phyloP scores from a whole-genome alignment of 2,888 invertebrate species.

The Peribatodes rhomboidaria region DNA sequence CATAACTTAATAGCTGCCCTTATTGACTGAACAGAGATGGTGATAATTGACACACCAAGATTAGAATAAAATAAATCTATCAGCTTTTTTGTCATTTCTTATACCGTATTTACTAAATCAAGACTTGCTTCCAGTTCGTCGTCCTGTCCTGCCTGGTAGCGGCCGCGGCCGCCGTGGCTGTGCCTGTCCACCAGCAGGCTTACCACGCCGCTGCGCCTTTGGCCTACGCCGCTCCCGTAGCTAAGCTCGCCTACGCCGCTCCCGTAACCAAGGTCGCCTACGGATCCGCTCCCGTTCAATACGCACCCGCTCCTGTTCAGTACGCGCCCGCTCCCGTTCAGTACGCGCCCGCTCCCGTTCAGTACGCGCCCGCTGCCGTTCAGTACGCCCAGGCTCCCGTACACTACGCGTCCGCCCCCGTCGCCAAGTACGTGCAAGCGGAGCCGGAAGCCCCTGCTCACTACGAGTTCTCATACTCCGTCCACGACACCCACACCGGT shows the following conservation, averaged over 20 bases:
- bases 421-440: constrained; percentile 65
- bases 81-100: not conserved
- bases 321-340: constrained; percentile 57
- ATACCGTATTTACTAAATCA: not conserved
- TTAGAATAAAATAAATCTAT: not conserved
- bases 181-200: constrained; percentile 53
- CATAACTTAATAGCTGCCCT: too few relatives aligned
- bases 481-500: constrained; percentile 76
- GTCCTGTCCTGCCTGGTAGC: constrained; percentile 62
- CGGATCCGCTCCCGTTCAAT: constrained; percentile 41
- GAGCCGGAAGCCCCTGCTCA: constrained; percentile 73
- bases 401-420: constrained; percentile 58
- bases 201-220: constrained; percentile 52
- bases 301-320: constrained; percentile 45
- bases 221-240: constrained; percentile 38
- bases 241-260: constrained; percentile 38
- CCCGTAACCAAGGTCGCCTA: too few relatives aligned
- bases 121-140: constrained; percentile 55
- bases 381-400: constrained; percentile 56
- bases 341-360: constrained; percentile 48
- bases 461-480: constrained; percentile 79
- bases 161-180: constrained; percentile 61
- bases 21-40: too few relatives aligned
- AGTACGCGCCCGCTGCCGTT: constrained; percentile 42
- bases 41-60: not conserved